A percentile compares a stretch with the other conserved stretches of the same genome.
Conservation (phyloP, 2,797 vertebrate species). For the Fistularia tabacaria region DNA sequence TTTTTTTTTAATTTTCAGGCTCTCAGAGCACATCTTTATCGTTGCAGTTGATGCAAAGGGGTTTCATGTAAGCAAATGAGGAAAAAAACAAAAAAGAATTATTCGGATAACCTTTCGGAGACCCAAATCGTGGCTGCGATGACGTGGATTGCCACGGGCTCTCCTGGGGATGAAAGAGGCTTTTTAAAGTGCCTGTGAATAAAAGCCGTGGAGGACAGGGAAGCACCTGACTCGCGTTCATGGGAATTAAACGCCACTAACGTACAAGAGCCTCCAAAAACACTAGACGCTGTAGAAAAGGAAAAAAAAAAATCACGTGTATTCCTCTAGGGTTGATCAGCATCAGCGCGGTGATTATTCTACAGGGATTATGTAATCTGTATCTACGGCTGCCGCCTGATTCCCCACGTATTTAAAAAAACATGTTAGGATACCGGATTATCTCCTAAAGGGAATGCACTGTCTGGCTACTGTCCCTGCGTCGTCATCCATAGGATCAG, state of each 20-base stretch:
- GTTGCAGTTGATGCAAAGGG: too few relatives aligned
- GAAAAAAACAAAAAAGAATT: background rate
- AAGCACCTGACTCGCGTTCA: slow-evolving; percentile 54
- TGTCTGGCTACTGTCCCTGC: slow-evolving; percentile 15
- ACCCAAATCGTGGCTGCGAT: slow-evolving; percentile 5
- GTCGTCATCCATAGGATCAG: slow-evolving; percentile 21
- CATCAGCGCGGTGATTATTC: slow-evolving; percentile 6
- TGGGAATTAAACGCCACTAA: slow-evolving; percentile 7
- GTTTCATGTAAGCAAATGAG: background rate
- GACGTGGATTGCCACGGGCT: slow-evolving; percentile 35
- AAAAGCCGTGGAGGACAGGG: slow-evolving; percentile 27
- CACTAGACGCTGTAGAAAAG: background rate
- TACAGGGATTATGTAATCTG: slow-evolving; percentile 22
- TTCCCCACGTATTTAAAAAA: too few relatives aligned
- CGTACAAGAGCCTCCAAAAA: background rate
- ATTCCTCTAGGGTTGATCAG: too few relatives aligned
- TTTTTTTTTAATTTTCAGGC: too few relatives aligned
- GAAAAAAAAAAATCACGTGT: slow-evolving; percentile 1
- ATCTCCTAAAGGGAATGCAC: slow-evolving; percentile 5
- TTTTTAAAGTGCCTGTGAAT: slow-evolving; percentile 35
- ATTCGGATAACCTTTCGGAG: background rate
- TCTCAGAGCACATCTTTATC: too few relatives aligned
- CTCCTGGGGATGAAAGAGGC: slow-evolving; percentile 45
- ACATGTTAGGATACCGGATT: background rate
- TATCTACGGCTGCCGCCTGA: too few relatives aligned